These are phyloP conservation scores for Coremacera marginata DNA, from an alignment of 2,888 invertebrate species.

Conservation along the genomic window DNA sequence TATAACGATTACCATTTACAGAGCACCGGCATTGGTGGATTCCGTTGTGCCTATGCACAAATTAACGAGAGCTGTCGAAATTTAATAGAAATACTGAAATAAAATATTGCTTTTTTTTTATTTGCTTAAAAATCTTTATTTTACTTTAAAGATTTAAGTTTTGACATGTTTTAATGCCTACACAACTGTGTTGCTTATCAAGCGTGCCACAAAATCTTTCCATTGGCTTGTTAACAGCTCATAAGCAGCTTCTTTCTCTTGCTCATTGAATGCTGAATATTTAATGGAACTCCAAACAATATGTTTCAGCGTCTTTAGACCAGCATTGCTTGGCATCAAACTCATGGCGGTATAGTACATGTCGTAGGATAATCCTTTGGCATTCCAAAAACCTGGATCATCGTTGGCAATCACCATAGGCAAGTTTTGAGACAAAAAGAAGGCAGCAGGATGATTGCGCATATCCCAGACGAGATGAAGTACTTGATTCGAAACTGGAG, in stretches of 20 bases:
- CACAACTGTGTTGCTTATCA: no score
- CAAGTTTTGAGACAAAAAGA: slow-evolving; percentile 71
- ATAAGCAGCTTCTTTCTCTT: slow-evolving; percentile 30
- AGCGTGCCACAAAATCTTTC: no score
- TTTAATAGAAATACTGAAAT: slow-evolving; percentile 49
- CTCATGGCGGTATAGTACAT: slow-evolving; percentile 76
- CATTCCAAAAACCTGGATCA: slow-evolving; percentile 74
- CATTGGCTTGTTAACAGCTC: no score
- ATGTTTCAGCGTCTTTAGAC: slow-evolving; percentile 73
- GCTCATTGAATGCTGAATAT: slow-evolving; percentile 48
- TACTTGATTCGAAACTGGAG: slow-evolving; percentile 59
- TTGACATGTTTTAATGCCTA: no score
- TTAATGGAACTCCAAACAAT: slow-evolving; percentile 73
- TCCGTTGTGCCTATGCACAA: slow-evolving; percentile 58
- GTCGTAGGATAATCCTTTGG: slow-evolving; percentile 73
- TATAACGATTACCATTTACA: slow-evolving; percentile 42
- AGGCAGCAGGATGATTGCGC: slow-evolving; percentile 73
- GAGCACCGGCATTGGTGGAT: slow-evolving; percentile 59
- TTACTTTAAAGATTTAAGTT: no score
- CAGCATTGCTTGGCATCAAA: slow-evolving; percentile 71
- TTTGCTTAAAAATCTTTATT: no score
- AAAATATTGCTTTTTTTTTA: neutral
- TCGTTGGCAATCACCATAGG: slow-evolving; percentile 74
- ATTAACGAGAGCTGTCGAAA: slow-evolving; percentile 56
- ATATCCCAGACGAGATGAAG: slow-evolving; percentile 72